phyloP scores from a whole-genome alignment of 2,888 invertebrate genomes.

The Anthophora plumipes region DNA sequence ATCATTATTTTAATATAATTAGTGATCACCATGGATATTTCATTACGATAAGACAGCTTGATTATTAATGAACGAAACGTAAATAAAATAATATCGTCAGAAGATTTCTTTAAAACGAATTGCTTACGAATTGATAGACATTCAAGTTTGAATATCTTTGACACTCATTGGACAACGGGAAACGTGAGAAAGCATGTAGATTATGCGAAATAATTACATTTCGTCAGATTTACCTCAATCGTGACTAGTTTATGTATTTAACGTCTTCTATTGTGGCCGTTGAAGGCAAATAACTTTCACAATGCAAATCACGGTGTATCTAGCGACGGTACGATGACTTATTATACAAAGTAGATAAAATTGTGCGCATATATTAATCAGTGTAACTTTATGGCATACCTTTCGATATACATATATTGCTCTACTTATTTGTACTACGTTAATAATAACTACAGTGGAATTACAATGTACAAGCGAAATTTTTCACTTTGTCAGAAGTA shows the following conservation, averaged over 20 bases:
- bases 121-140: neutral
- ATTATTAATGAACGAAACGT: neutral
- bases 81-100: neutral
- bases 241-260: conserved; percentile 1
- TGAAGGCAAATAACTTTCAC: conserved; percentile 20
- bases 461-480: neutral
- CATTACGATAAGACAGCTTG: neutral
- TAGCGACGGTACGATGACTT: neutral
- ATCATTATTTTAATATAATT: neutral
- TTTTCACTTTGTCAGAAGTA: conserved; percentile 4
- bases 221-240: conserved; percentile 12
- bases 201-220: conserved; percentile 38
- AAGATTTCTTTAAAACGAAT: neutral
- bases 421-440: neutral
- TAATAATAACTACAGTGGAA: neutral
- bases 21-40: neutral
- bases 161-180: neutral
- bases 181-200: conserved; percentile 13
- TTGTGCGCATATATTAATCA: neutral
- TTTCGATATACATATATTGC: neutral
- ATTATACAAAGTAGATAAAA: neutral
- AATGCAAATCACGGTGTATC: conserved; percentile 8
- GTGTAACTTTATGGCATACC: neutral
- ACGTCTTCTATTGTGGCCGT: conserved; percentile 8
- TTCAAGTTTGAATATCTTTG: conserved; percentile 7